These are phyloP conservation scores for Stichopus horrens DNA, from an alignment of 53 echinoderm and acorn worm species.

Conservation along the genomic window DNA sequence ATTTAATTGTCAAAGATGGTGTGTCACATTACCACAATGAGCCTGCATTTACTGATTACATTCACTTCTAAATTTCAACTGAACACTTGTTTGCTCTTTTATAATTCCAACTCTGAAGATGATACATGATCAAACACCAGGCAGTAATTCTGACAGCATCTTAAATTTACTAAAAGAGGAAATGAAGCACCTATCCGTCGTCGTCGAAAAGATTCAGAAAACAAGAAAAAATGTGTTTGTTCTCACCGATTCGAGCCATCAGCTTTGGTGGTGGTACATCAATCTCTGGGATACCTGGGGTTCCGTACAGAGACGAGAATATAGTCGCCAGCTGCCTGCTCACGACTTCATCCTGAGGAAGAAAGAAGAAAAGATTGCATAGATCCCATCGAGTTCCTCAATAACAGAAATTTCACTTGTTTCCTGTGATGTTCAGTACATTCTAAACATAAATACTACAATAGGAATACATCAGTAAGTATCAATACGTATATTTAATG, in stretches of 20 bases:
- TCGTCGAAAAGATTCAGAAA: background rate
- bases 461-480: too few relatives aligned
- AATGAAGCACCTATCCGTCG: too few relatives aligned
- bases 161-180: background rate
- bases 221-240: background rate
- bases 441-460: too few relatives aligned
- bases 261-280: slow-evolving; percentile 57
- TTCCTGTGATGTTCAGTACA: too few relatives aligned
- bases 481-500: too few relatives aligned
- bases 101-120: background rate
- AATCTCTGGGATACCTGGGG: slow-evolving; percentile 63
- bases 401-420: too few relatives aligned
- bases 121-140: background rate
- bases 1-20: too few relatives aligned
- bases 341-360: slow-evolving; percentile 74
- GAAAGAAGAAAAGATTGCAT: background rate
- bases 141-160: background rate
- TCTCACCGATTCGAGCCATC: slow-evolving; percentile 81
- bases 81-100: background rate
- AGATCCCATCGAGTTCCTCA: background rate
- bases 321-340: slow-evolving; percentile 72
- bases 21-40: too few relatives aligned
- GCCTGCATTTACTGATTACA: too few relatives aligned
- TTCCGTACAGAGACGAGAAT: slow-evolving; percentile 72
- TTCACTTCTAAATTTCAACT: too few relatives aligned